Evolutionary conservation across 2,797 vertebrate genomes (phyloP), one percentile per base, ranked within the genome.

Genomic region (Hydrolagus colliei): DNA sequence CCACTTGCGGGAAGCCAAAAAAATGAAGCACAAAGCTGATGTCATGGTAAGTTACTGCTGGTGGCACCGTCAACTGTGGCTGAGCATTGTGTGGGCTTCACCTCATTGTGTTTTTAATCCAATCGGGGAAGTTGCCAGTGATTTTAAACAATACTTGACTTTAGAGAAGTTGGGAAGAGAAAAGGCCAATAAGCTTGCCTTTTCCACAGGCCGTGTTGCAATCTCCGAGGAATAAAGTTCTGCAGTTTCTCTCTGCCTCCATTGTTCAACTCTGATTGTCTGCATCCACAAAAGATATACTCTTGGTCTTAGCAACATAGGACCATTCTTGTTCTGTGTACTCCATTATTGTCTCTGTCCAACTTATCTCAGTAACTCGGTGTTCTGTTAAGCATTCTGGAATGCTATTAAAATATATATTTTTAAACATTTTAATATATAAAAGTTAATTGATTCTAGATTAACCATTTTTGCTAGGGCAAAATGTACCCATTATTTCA

Each of bases 21-120:
- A 88, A 87, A 91, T 99, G 88, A 99, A 98, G 93, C 95, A 96
- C 92, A 97, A 94, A 92, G 98, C 98, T 13, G 98, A 99, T 85
- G 93, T 93, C 82, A 97, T 95, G 94, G 98, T 97, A 88, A 87
- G 89, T 87, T 52, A 52, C 16, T 84, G 2, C 3, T 71, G 14
- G 63, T 82, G 65, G 68, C 41, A 3, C 41, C 14, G 4, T 80
- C 16, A 18, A 68, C 4, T 41, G 27, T 35, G 22, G 32, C 9
- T 2, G 52, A 84, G 68, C 9, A 80, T 27, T 18, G 27, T 32
- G 41, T 52, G 22, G 27, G 4, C 12, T 35, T 65, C 41, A 52
- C 3, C 41, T 52, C 41, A 52, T 52, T 52, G 41, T 52, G 41
- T 52, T 52, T 52, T 52, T 52, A 52, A 52, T 52, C 41, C 7